Conservation (phyloP, 1,140 invertebrate species). For the Zaprionus ghesquierei region DNA sequence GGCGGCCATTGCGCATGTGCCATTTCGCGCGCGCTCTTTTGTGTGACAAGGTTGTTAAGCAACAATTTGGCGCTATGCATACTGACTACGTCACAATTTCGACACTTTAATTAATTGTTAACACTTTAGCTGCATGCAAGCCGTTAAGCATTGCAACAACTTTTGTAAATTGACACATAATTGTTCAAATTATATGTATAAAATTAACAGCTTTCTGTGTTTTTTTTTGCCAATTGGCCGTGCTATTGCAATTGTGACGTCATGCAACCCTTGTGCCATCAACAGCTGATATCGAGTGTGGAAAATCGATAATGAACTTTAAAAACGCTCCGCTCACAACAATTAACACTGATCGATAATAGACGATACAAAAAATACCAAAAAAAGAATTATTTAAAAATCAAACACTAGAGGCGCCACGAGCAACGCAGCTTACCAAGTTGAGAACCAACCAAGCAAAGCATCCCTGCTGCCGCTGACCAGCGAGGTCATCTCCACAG, state of each 20-base stretch:
- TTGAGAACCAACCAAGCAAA: background rate
- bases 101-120: background rate
- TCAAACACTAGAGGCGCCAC: background rate
- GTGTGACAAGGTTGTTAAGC: background rate
- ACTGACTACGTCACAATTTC: background rate
- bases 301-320: background rate
- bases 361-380: background rate
- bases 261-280: background rate
- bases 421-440: background rate
- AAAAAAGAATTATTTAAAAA: background rate
- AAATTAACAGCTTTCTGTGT: background rate
- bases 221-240: background rate
- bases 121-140: too few species aligned
- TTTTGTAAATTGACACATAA: too few species aligned
- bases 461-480: background rate
- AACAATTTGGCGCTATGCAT: background rate
- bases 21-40: background rate
- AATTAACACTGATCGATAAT: background rate
- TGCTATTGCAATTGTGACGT: conserved; percentile 1
- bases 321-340: background rate
- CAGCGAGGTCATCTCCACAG: conserved; percentile 12
- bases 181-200: too few species aligned
- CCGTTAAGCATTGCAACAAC: too few species aligned
- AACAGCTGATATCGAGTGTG: background rate
- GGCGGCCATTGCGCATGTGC: conserved; percentile 31